phyloP scores from a whole-genome alignment of 92 coral and sea anemone species.

The Porites evermanni region DNA sequence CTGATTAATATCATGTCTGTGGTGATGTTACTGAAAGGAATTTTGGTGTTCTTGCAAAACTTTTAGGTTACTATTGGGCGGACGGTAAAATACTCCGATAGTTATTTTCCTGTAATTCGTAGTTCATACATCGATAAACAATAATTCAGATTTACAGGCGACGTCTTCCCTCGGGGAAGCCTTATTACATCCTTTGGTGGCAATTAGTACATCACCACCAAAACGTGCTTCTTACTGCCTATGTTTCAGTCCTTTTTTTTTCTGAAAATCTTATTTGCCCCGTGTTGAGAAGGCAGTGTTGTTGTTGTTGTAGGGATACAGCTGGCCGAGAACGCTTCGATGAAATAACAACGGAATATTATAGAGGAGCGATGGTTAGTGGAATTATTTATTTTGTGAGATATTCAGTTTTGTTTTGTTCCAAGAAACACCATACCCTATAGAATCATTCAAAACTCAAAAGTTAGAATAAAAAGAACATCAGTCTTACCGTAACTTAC shows the following conservation, averaged over 20 bases:
- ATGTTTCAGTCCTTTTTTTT: background rate
- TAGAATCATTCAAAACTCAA: background rate
- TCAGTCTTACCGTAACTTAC: too few species aligned
- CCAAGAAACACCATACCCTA: too few species aligned
- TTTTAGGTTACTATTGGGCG: conserved; percentile 28
- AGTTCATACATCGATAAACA: conserved; percentile 32
- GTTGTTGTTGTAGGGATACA: conserved; percentile 81
- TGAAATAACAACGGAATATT: conserved; percentile 95
- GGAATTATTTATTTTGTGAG: background rate
- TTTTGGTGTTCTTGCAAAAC: conserved; percentile 47
- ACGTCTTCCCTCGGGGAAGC: conserved; percentile 50
- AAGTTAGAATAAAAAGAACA: too few species aligned
- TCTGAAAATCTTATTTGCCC: too few species aligned
- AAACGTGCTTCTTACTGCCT: conserved; percentile 42
- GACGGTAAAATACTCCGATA: conserved; percentile 59
- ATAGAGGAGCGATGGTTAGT: conserved; percentile 98
- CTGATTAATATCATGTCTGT: conserved; percentile 35
- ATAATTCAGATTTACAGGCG: conserved; percentile 34
- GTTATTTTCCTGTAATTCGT: conserved; percentile 53
- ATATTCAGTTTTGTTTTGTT: too few species aligned
- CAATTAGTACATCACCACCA: conserved; percentile 53
- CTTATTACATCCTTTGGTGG: conserved; percentile 20
- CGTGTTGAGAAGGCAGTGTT: background rate
- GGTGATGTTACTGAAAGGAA: conserved; percentile 38
- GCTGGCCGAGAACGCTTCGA: conserved; percentile 98